These are phyloP conservation scores for Erpornis zantholeuca DNA, from an alignment of 2,113 vertebrate species.

Conservation along the genomic window DNA sequence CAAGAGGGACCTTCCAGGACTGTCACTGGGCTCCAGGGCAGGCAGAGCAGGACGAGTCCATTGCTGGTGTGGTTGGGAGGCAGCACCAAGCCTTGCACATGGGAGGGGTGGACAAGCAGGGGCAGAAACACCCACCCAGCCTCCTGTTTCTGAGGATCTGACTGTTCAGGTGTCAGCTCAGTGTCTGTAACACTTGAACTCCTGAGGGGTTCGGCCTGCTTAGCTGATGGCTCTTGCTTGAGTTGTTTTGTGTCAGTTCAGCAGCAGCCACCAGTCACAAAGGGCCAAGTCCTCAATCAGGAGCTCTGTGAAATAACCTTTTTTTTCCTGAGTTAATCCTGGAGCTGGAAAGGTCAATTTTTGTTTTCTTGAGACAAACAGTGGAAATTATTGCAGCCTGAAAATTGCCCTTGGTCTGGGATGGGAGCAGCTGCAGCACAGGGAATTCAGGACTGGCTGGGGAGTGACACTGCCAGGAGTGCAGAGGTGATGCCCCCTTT, in stretches of 20 bases:
- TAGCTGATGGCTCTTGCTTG: not conserved
- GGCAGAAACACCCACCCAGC: not conserved
- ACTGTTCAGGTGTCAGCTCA: not conserved
- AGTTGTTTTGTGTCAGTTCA: not conserved
- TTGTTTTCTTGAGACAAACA: not conserved
- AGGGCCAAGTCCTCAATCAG: not conserved
- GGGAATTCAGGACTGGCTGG: not conserved
- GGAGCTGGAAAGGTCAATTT: not conserved
- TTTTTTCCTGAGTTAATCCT: not conserved
- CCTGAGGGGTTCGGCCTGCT: not conserved
- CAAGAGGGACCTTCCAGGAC: not conserved
- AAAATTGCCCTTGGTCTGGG: not conserved
- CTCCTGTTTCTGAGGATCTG: accelerated
- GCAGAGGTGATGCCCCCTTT: not conserved
- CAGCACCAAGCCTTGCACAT: accelerated
- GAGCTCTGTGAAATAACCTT: not conserved
- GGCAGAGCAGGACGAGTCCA: accelerated
- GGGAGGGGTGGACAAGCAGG: not conserved
- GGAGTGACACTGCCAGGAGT: not conserved
- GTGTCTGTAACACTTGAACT: not conserved
- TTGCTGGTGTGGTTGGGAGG: not conserved
- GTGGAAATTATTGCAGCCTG: not conserved
- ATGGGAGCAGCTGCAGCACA: not conserved
- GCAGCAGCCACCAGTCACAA: not conserved
- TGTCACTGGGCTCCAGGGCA: not conserved